phyloP scores from a whole-genome alignment of 1,140 invertebrate species.

The Camponotus pennsylvanicus region DNA sequence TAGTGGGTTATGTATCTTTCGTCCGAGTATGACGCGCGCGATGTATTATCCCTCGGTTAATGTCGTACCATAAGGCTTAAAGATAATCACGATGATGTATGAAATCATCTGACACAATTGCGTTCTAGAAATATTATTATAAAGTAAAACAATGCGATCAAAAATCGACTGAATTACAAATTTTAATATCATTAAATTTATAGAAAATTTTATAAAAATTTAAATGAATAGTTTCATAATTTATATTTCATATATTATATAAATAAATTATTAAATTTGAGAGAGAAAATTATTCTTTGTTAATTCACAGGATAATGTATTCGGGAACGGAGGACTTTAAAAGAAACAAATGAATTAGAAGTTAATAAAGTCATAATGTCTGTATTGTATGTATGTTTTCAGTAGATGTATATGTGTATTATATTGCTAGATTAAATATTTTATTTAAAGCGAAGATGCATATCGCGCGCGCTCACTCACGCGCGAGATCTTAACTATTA shows the following conservation, averaged over 20 bases:
- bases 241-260: not conserved
- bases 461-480: not conserved
- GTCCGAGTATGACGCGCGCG: conserved; percentile 6
- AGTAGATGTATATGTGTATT: not conserved
- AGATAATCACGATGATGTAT: conserved; percentile 50
- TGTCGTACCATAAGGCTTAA: conserved; percentile 15
- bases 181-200: no score
- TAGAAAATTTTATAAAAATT: not conserved
- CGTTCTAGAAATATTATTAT: not conserved
- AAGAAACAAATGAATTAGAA: not conserved
- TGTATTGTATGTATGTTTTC: not conserved
- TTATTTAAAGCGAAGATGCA: not conserved
- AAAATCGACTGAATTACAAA: not conserved
- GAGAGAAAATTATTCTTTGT: no score
- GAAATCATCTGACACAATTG: conserved; percentile 5
- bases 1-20: conserved; percentile 9
- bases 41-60: conserved; percentile 22
- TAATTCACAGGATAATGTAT: no score
- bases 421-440: conserved; percentile 19
- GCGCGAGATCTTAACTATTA: conserved; percentile 9
- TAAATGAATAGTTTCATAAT: not conserved
- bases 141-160: not conserved
- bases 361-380: not conserved
- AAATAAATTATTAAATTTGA: no score
- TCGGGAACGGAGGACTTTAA: not conserved